Conservation (phyloP, 1,140 invertebrate genomes). For the Coptotermes formosanus region DNA sequence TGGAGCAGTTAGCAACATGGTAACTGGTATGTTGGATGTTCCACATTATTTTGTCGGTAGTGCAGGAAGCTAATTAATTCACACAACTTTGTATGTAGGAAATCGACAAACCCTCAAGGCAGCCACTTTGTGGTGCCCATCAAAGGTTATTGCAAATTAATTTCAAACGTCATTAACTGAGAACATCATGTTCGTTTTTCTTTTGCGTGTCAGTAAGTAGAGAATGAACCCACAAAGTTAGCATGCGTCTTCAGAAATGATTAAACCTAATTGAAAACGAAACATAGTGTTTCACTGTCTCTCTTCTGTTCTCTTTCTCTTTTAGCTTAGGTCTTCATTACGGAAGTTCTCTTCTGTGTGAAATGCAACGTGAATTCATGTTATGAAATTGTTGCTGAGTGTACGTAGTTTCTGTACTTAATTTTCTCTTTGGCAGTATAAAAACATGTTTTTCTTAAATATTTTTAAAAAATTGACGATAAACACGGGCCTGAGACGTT, state of each 20-base stretch:
- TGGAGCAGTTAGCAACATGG: not conserved
- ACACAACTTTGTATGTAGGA: not conserved
- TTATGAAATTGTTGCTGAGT: not conserved
- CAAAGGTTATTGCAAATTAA: conserved; percentile 10
- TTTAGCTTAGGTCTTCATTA: not conserved
- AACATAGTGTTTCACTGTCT: not conserved
- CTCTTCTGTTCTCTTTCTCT: not conserved
- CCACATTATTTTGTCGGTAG: not conserved
- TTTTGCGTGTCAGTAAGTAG: not conserved
- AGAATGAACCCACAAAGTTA: not conserved
- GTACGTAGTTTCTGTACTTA: not conserved
- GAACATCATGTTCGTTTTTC: not conserved
- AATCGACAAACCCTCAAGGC: not conserved
- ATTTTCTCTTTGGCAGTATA: not conserved
- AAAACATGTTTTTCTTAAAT: not conserved
- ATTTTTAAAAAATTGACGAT: not conserved
- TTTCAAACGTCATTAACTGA: not conserved
- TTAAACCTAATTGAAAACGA: not conserved
- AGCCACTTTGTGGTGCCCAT: conserved; percentile 1
- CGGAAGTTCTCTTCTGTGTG: not conserved
- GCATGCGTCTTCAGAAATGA: not conserved
- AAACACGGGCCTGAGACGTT: not conserved
- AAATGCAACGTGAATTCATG: not conserved
- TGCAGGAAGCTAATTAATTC: not conserved
- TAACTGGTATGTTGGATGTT: not conserved